These are phyloP conservation scores for Gambelia wislizenii DNA, from an alignment of 2,797 vertebrate genomes.

Conservation along the genomic window DNA sequence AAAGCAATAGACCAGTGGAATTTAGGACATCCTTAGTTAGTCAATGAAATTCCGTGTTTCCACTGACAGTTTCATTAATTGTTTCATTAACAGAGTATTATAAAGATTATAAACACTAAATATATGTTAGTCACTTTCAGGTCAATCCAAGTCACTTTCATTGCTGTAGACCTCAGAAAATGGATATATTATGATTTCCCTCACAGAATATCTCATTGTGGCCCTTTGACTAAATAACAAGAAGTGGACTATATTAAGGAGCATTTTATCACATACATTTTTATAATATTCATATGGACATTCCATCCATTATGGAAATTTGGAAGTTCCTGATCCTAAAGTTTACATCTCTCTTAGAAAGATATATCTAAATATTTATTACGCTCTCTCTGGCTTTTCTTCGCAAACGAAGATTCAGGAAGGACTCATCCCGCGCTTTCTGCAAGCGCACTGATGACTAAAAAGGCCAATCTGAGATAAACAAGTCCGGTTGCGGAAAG, in stretches of 20 bases:
- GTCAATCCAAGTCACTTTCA: background rate
- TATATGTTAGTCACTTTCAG: background rate
- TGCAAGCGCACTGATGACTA: no score
- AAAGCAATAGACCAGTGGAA: no score
- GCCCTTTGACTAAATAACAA: background rate
- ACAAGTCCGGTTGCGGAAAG: no score
- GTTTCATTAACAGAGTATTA: no score
- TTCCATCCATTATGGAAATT: background rate
- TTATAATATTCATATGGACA: background rate
- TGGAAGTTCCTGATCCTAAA: background rate
- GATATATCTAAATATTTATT: background rate
- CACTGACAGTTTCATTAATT: background rate
- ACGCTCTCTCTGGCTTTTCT: no score
- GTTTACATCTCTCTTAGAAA: background rate
- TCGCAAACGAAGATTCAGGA: no score
- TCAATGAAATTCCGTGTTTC: background rate
- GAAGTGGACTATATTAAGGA: background rate
- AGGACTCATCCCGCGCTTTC: no score
- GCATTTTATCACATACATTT: background rate
- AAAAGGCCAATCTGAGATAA: no score
- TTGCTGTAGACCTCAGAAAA: background rate
- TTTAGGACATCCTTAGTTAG: background rate
- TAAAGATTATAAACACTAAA: background rate
- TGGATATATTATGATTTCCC: background rate
- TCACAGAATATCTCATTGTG: background rate